A percentile compares a stretch with the other conserved stretches of the same genome.
These are phyloP conservation scores for Vandiemenella viatica DNA, from an alignment of 2,888 invertebrate species.

Conservation along the genomic window DNA sequence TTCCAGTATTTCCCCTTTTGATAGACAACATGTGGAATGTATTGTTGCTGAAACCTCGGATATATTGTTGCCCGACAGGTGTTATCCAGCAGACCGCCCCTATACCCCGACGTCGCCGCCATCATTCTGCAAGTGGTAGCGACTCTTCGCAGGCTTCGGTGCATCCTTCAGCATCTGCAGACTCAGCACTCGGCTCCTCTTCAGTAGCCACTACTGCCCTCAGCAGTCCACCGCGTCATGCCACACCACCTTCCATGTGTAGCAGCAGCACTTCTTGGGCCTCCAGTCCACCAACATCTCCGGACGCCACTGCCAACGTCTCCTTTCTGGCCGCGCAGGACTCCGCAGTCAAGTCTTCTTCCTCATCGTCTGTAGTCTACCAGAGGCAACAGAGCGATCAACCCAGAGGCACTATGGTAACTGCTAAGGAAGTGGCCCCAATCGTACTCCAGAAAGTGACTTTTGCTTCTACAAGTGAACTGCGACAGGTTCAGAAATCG, in stretches of 20 bases:
- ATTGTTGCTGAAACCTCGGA: too few species aligned
- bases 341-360: slow-evolving; percentile 22
- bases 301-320: slow-evolving; percentile 33
- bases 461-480: slow-evolving; percentile 43
- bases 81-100: slow-evolving; percentile 11
- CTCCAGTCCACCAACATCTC: slow-evolving; percentile 40
- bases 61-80: too few species aligned
- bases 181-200: slow-evolving; percentile 49
- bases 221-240: slow-evolving; percentile 32
- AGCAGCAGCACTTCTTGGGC: slow-evolving; percentile 27
- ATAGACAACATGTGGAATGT: too few species aligned
- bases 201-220: slow-evolving; percentile 30
- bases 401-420: neutral
- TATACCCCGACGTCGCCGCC: slow-evolving; percentile 6
- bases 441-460: slow-evolving; percentile 16
- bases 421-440: slow-evolving; percentile 12
- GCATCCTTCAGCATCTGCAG: slow-evolving; percentile 20
- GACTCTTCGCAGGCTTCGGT: slow-evolving; percentile 25
- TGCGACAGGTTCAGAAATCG: slow-evolving; percentile 27
- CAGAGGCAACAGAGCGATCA: neutral
- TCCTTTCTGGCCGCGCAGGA: slow-evolving; percentile 29
- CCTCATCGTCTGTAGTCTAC: neutral
- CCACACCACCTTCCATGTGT: slow-evolving; percentile 25
- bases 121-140: slow-evolving; percentile 31
- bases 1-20: too few species aligned